Evolutionary conservation across 2,113 vertebrate genomes (phyloP), one percentile per base, ranked within the genome.

Genomic region (Petrocephalus microphthalmus): DNA sequence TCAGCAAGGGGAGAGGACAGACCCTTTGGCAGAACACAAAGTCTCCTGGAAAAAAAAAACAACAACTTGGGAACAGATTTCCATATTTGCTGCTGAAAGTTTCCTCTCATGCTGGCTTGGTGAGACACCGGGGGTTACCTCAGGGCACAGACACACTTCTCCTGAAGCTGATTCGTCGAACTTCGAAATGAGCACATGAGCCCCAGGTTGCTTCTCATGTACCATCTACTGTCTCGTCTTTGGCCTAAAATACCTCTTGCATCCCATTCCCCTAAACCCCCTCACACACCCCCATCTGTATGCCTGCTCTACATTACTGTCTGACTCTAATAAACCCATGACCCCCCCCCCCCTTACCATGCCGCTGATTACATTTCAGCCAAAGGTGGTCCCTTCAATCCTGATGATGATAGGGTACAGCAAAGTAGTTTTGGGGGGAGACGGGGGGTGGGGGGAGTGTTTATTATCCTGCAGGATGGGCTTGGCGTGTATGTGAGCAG

Each of bases 311-410:
- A 33, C 29, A 88, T 88, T 88, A 88, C 74, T 45, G 74, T 56
- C 87, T 88, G 49, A 56, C 88, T 74, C 88, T 74, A 89, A 86
- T 86, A 84, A 89, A 56, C 49, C 84, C 22, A 53, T 2, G 60
- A 47, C 7, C 57, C 64, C 42, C 42, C 7, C 57, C 64, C 42
- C 42, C 47, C 88, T 60, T 37, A 86, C 60, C 47, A 85, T 19
- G 17, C 88, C 17, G 33, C 60, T 89, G 83, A 89, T 89, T 89
- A 85, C 88, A 17, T 85, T 85, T 42, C 64, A 86, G 83, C 84
- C 88, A 86, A 86, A 86, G 88, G 88, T 89, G 88, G 84, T 89
- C 60, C 64, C 22, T 71, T 89, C 88, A 89, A 86, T 89, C 88
- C 42, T 20, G 20, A n/a, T 74, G 47, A 85, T 42, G 57, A 74